Percentiles rank a stretch among this genome's conserved stretches.
These are phyloP conservation scores for Idaea dimidiata DNA, from an alignment of 2,888 invertebrate species.

Conservation along the genomic window DNA sequence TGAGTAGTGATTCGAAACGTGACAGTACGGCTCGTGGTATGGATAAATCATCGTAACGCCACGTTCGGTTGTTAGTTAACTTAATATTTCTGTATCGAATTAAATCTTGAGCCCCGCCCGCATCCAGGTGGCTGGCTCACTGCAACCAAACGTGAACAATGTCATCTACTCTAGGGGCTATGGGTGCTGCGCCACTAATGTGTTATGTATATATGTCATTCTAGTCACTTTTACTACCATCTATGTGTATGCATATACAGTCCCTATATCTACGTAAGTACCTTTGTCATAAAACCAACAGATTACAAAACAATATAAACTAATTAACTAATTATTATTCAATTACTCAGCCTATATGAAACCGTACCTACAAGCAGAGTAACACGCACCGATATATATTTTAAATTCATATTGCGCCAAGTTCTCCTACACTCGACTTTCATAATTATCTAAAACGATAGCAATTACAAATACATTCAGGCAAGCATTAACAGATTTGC, in stretches of 20 bases:
- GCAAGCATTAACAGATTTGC: not conserved
- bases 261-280: not conserved
- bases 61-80: not conserved
- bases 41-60: not conserved
- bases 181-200: not conserved
- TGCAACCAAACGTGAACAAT: not conserved
- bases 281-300: too few relatives aligned
- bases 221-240: not conserved
- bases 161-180: not conserved
- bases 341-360: not conserved
- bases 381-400: not conserved
- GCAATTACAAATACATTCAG: not conserved
- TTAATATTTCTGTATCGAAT: not conserved
- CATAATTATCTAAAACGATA: not conserved
- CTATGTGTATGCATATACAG: not conserved
- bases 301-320: not conserved
- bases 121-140: conserved; percentile 1
- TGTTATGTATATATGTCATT: not conserved
- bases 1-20: not conserved
- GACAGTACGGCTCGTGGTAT: conserved; percentile 1
- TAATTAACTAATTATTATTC: not conserved
- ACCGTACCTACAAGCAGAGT: not conserved
- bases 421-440: not conserved
- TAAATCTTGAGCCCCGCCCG: not conserved
- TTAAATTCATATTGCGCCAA: not conserved